Base-by-base conservation (phyloP, 2,797 vertebrate species). In the Gallinago stenura region DNA sequence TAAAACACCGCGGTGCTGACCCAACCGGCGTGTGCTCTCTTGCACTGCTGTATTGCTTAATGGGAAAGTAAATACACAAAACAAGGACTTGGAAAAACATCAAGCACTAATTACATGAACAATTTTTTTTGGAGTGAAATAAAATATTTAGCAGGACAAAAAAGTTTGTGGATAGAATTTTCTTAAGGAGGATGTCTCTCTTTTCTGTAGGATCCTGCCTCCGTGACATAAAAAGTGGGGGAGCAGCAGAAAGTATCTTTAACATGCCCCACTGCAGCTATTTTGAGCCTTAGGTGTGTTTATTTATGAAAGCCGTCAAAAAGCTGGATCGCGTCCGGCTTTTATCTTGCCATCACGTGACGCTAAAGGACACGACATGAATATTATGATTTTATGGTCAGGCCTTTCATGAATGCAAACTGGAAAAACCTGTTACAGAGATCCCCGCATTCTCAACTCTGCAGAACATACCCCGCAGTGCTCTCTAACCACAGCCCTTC, bases 381-480 rank as follows among this genome's bases (percentile, higher is more conserved):
- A 79, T 72, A 86, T 89, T 50, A 75, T 5, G 65, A 87, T 93
- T 73, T 92, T 85, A 95, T n/a, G 46, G 89, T 57, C 61, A 61
- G 79, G 69, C 30, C 57, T 83, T 73, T 81, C 76, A 76, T 3
- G 9, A 91, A 83, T 26, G 18, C 18, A 8, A 96, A 90, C 92
- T 79, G 69, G 95, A 96, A 95, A 96, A 96, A 93, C 91, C 80
- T 66, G 93, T 82, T 92, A 1, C 0, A 6, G 79, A 46, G 65
- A 93, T 75, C 30, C 51, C 69, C 21, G 69, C 69, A 15, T 30
- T 69, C 89, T n/a, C 22, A 2, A 0, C 82, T 89, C 71, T 25
- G 84, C 53, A 58, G 75, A 72, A 66, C 75, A 92, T 19, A 37
- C 45, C 57, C 3, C 14, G 19, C 35, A 90, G 73, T 80, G 13